Base-by-base conservation (phyloP, 2,797 vertebrate genomes). In the Eptatretus atami region DNA sequence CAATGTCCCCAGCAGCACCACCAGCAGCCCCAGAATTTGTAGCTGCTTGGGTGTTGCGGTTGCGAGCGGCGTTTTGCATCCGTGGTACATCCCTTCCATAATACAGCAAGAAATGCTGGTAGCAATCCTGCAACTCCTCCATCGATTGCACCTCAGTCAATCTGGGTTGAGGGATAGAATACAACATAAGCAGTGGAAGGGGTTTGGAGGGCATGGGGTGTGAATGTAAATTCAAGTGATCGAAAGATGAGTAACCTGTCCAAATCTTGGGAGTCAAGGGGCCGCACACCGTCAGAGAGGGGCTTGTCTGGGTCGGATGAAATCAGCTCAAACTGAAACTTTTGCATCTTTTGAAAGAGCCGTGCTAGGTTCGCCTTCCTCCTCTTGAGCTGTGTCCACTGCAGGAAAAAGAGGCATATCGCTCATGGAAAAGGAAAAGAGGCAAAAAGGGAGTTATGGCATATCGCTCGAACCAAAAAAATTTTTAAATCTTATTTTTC, bases 281-380 rank as follows among this genome's bases (percentile, higher is more conserved):
- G 83, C 68, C 92, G 80, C 69, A 96, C 82, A 63, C 86, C 87
- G 64, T 99, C 92, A 2, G 92, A 84, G 71, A 96, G 71, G 25
- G 92, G 92, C 69, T 96, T 99, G 75, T 99, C 92, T 9, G 90
- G 90, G 66, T 99, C 90, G 44, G 92, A 87, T 15, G 90, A 95
- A 67, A 99, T 96, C 71, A 94, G 90, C 65, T 99, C 92, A 15
- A 83, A 96, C 71, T 99, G 92, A 71, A 80, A 96, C 15, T 86
- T 81, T 70, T 99, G 92, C 92, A 99, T 99, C 73, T 86, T 88
- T 75, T 81, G 84, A 73, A 99, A 99, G 13, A 99, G 78, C 6
- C 90, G 80, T 0, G 84, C 87, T 70, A 99, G 73, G 72, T 99
- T 99, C 77, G 88, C 84, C 73, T 96, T 99, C 24, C 92, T 78